These are phyloP conservation scores for Oriolus oriolus DNA, from an alignment of 2,113 vertebrate genomes.

Conservation along the genomic window DNA sequence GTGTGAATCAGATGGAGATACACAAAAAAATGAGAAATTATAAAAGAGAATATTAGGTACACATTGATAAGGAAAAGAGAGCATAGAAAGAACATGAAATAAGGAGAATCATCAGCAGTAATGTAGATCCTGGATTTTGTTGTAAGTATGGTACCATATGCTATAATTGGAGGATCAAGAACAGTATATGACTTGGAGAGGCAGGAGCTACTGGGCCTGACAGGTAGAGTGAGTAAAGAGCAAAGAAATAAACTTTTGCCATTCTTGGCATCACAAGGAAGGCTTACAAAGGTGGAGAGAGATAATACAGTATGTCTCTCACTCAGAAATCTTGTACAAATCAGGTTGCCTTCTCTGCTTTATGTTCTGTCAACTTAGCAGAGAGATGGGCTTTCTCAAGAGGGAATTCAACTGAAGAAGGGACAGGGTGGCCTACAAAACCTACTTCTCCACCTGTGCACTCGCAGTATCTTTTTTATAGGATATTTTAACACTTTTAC, in stretches of 20 bases:
- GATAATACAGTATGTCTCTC: neutral
- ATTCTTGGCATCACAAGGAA: neutral
- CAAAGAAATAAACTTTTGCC: neutral
- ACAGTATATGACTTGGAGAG: neutral
- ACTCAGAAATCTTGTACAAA: neutral
- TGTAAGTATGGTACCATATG: neutral
- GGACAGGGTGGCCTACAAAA: neutral
- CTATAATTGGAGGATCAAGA: neutral
- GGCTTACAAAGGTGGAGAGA: neutral
- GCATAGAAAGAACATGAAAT: neutral
- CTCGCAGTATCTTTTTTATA: neutral
- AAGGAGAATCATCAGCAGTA: neutral
- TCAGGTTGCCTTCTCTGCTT: neutral
- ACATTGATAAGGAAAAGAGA: neutral
- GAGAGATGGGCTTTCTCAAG: neutral
- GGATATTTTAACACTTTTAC: neutral
- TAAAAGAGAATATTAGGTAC: neutral
- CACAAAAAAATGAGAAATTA: neutral
- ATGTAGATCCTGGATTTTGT: neutral
- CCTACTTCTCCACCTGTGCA: neutral
- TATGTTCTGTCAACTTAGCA: neutral
- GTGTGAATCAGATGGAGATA: neutral
- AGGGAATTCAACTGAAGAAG: neutral
- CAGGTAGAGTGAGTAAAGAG: neutral
- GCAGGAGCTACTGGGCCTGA: neutral